A percentile compares a stretch with the other conserved stretches of the same genome.
These are phyloP conservation scores for Phorcus lineatus DNA, from an alignment of 2,888 invertebrate genomes.

Conservation along the genomic window DNA sequence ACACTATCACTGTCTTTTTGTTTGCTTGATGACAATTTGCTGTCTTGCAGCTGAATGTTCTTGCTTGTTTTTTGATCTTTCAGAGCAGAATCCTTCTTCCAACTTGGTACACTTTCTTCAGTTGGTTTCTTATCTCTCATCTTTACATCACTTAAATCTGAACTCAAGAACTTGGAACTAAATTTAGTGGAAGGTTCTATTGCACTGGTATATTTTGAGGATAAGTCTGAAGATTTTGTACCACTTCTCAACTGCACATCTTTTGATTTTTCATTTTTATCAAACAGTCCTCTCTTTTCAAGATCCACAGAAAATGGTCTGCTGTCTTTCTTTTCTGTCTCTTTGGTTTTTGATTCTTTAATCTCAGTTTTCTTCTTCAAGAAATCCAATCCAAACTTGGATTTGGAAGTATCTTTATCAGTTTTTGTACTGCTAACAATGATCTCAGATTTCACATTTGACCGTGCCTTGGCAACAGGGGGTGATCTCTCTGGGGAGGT, in stretches of 20 bases:
- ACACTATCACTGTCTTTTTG: not conserved
- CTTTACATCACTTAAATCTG: not conserved
- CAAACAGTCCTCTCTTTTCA: not conserved
- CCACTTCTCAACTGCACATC: not conserved
- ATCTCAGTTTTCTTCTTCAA: not conserved
- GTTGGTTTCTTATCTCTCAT: too few relatives aligned
- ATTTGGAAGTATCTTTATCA: not conserved
- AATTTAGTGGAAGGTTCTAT: not conserved
- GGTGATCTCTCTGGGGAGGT: not conserved
- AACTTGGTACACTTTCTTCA: not conserved
- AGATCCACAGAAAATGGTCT: not conserved
- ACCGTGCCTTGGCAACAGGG: not conserved
- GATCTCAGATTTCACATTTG: not conserved
- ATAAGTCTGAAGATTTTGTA: not conserved
- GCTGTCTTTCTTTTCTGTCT: not conserved
- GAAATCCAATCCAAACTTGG: not conserved
- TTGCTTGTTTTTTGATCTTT: slow-evolving; percentile 20
- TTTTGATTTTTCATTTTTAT: not conserved
- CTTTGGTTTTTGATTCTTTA: not conserved
- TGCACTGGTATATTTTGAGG: not conserved
- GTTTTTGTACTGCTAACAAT: not conserved
- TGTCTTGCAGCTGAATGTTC: not conserved
- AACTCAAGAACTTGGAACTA: not conserved
- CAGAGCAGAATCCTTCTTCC: slow-evolving; percentile 10
- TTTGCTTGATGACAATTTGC: slow-evolving; percentile 1